These are phyloP conservation scores for Drosophila melanosoma DNA, from an alignment of 2,888 invertebrate genomes.

Conservation along the genomic window DNA sequence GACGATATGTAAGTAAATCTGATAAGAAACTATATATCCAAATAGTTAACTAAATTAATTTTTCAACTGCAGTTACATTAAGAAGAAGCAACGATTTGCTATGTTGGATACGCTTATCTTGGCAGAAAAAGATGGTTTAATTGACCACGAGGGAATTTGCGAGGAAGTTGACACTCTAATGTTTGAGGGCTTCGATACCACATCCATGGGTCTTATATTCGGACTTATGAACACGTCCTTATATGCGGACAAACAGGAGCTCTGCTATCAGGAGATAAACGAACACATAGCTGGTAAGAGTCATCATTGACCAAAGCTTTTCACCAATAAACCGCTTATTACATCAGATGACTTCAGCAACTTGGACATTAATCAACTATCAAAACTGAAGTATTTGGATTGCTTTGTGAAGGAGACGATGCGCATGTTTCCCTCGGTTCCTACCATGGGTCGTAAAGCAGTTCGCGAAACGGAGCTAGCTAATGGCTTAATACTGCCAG, in stretches of 20 bases:
- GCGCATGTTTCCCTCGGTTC: constrained; percentile 88
- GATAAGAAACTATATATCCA: not conserved
- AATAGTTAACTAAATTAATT: not conserved
- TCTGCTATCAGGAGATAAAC: constrained; percentile 73
- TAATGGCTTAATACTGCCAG: constrained; percentile 76
- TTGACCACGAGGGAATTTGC: constrained; percentile 86
- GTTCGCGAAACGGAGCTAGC: constrained; percentile 79
- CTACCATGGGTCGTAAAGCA: constrained; percentile 86
- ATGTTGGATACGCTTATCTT: constrained; percentile 78
- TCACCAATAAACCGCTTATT: not conserved
- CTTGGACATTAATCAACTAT: constrained; percentile 50
- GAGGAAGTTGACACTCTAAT: constrained; percentile 91
- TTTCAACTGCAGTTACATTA: constrained; percentile 46
- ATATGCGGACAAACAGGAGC: constrained; percentile 70
- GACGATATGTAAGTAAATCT: constrained; percentile 50
- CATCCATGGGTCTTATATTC: constrained; percentile 77
- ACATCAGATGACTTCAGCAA: constrained; percentile 60
- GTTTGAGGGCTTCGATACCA: constrained; percentile 79
- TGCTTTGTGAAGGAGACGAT: constrained; percentile 65
- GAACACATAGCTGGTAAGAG: constrained; percentile 68
- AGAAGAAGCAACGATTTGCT: constrained; percentile 73
- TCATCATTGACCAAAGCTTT: too few species aligned
- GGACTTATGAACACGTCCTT: constrained; percentile 74
- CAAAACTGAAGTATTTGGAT: constrained; percentile 63
- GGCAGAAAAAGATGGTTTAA: constrained; percentile 74